Base-by-base conservation (phyloP, 2,888 invertebrate genomes). In the Zonitis immaculata region DNA sequence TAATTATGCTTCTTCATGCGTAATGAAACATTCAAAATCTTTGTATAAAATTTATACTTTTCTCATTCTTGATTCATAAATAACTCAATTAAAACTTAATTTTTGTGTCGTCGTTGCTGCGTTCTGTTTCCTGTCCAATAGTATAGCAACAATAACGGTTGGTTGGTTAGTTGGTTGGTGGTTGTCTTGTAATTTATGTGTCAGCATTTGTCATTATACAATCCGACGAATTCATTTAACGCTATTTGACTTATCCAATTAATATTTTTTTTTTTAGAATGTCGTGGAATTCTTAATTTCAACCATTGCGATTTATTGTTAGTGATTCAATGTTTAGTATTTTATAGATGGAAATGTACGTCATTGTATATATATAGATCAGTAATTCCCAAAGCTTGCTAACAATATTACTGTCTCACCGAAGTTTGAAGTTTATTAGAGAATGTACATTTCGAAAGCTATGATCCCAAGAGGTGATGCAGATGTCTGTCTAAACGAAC, bases 91-190 rank as follows among this genome's bases (percentile, higher is more conserved):
- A 55, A 48, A 48, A 55, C 46, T 32, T 55, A 49, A 55, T 55
- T 55, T 55, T 55, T 51, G 46, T 44, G 43, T 16, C 35, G 18
- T 8, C 35, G 22, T 16, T n/a, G 26, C 54, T 71, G 1, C 75
- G 76, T 58, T 68, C 68, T 16, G 74, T 74, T 54, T 69, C 70
- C 4, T 64, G 18, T 16, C 35, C 9, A 18, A 35, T 1, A 35
- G 14, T 14, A n/a, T 35, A 35, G 18, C 35, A 35, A 35, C 12
- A 1, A n/a, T 12, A 30, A 30, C 35, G 1, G 18, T 9, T 9
- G 9, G 35, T 35, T 9, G 35, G n/a, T n/a, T n/a, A n/a, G n/a
- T n/a, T n/a, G n/a, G n/a, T n/a, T n/a, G n/a, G n/a, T n/a, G n/a
- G 35, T 35, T 35, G 16, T 8, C 9, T 35, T 18, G 9, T 9